phyloP scores from a whole-genome alignment of 2,113 vertebrate species.

The Clarias macrocephalus region DNA sequence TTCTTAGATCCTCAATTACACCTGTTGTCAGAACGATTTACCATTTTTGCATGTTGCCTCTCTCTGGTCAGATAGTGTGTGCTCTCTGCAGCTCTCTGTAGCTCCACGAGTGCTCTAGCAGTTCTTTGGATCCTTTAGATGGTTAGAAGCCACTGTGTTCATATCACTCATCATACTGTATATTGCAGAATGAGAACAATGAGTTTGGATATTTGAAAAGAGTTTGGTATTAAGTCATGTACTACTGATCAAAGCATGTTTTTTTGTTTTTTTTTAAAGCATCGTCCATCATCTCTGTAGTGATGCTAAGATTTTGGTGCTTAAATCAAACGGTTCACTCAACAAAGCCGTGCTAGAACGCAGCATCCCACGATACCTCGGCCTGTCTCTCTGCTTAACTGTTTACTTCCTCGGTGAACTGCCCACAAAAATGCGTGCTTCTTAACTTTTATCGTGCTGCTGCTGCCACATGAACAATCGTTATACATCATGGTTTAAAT shows the following conservation, averaged over 20 bases:
- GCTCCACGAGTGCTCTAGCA: constrained; percentile 3
- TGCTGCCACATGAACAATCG: neutral
- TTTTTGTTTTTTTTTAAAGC: neutral
- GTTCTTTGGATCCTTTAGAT: neutral
- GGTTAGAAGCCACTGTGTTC: neutral
- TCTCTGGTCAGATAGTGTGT: neutral
- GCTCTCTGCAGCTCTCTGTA: constrained; percentile 14
- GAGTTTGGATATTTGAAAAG: constrained; percentile 20
- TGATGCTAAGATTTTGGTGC: neutral
- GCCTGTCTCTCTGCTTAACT: neutral
- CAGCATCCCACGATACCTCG: neutral
- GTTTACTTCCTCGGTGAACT: neutral
- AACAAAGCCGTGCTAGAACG: neutral
- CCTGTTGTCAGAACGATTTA: neutral
- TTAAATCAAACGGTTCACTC: neutral
- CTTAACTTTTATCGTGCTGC: neutral
- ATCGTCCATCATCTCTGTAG: neutral
- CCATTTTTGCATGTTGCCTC: constrained; percentile 30
- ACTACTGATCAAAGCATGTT: constrained; percentile 2
- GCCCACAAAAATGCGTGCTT: neutral
- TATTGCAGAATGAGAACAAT: neutral
- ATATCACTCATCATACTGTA: neutral
- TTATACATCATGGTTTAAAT: neutral
- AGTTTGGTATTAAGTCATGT: neutral
- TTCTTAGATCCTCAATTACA: constrained; percentile 3